These are phyloP conservation scores for Chelonoidis abingdonii DNA, from an alignment of 2,113 vertebrate species.

Conservation along the genomic window DNA sequence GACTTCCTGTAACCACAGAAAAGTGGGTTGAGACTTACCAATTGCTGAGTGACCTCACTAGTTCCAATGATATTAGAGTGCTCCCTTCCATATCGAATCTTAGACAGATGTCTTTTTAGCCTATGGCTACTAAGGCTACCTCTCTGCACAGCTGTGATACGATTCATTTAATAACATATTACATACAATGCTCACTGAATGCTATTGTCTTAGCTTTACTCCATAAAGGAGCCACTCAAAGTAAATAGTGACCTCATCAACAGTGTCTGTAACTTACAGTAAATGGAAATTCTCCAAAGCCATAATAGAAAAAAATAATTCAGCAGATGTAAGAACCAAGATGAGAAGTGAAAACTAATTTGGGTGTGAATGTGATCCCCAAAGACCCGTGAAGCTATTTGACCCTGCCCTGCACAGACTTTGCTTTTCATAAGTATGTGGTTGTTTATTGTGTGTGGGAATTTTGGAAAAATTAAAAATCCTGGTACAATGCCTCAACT, in stretches of 20 bases:
- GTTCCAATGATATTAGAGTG: background rate
- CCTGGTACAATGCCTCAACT: background rate
- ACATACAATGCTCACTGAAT: conserved; percentile 55
- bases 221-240: conserved; percentile 74
- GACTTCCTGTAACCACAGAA: background rate
- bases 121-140: background rate
- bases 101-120: conserved; percentile 28
- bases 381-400: conserved; percentile 7
- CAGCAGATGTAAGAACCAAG: conserved; percentile 57
- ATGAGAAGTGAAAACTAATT: conserved; percentile 61
- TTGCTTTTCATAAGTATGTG: background rate
- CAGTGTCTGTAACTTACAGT: conserved; percentile 69
- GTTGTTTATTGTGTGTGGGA: background rate
- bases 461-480: background rate
- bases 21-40: background rate
- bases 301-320: conserved; percentile 71
- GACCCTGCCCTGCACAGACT: background rate
- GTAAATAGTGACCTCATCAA: conserved; percentile 76
- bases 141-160: conserved; percentile 24
- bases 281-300: conserved; percentile 73
- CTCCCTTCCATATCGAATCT: background rate
- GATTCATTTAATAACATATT: conserved; percentile 64
- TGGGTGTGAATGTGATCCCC: conserved; percentile 27
- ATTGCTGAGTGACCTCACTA: conserved; percentile 12
- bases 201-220: conserved; percentile 58